Conservation (phyloP, 2,797 vertebrate genomes). For the Oryzias dopingdopingensis region DNA sequence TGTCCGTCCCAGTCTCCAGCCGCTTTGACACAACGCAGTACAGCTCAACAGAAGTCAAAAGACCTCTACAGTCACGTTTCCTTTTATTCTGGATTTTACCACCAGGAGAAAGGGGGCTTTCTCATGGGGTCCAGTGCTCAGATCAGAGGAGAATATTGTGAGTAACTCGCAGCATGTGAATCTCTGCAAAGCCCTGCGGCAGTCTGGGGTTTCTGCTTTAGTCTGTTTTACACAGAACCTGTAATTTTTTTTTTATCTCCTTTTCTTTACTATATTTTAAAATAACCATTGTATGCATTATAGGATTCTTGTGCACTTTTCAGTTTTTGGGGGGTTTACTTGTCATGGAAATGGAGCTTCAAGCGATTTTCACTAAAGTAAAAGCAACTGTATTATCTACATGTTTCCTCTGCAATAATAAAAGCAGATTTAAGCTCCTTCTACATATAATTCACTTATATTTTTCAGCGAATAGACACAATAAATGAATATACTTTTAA, state of each 20-base stretch:
- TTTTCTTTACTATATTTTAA: not conserved
- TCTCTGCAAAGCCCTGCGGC: conserved; percentile 17
- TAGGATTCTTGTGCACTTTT: too few species aligned
- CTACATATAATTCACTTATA: too few species aligned
- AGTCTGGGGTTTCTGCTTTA: conserved; percentile 26
- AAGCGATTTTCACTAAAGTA: too few species aligned
- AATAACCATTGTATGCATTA: not conserved
- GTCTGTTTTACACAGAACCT: conserved; percentile 10
- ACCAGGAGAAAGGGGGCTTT: conserved; percentile 40
- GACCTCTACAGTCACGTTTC: conserved; percentile 22
- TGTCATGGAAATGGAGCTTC: too few species aligned
- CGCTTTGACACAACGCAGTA: conserved; percentile 34
- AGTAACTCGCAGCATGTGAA: conserved; percentile 49
- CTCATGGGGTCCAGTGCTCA: conserved; percentile 44
- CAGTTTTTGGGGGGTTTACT: too few species aligned
- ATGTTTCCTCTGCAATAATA: too few species aligned
- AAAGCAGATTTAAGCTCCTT: too few species aligned
- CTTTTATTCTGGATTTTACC: conserved; percentile 51
- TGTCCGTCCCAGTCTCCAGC: conserved; percentile 38
- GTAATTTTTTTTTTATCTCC: not conserved
- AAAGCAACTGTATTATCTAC: too few species aligned
- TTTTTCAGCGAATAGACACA: too few species aligned
- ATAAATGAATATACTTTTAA: too few species aligned
- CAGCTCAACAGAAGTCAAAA: conserved; percentile 19
- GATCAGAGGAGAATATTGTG: conserved; percentile 58